Evolutionary conservation across 2,113 vertebrate genomes (phyloP).

Genomic region (Hyla sarda): DNA sequence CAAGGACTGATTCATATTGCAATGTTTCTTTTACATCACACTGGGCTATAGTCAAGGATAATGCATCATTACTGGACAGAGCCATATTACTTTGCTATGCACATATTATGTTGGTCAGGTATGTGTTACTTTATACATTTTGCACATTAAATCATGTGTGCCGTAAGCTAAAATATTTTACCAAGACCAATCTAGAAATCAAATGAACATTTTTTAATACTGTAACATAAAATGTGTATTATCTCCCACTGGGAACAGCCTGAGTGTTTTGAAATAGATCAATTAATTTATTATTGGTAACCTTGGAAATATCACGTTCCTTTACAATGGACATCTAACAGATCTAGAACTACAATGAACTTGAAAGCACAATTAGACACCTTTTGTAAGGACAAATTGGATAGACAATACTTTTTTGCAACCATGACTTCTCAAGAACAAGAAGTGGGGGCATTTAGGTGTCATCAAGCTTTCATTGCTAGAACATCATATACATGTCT

Average conservation of each 20-base stretch:
- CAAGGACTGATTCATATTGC: slow-evolving; percentile 28
- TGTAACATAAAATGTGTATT: neutral
- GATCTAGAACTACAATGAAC: no score
- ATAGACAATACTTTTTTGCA: no score
- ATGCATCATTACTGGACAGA: neutral
- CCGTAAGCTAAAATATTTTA: neutral
- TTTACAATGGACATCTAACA: no score
- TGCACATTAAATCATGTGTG: neutral
- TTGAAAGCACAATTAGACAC: no score
- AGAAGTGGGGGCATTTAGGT: no score
- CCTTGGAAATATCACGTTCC: neutral
- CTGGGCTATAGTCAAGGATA: neutral
- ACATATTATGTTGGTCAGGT: neutral
- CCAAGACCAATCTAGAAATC: neutral
- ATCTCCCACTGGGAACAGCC: neutral
- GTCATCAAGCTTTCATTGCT: no score
- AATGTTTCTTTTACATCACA: neutral
- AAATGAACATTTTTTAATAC: neutral
- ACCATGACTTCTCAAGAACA: no score
- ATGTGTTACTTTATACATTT: neutral
- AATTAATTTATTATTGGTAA: neutral
- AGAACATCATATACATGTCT: no score
- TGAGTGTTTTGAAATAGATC: neutral
- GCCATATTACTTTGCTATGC: neutral
- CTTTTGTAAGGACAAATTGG: no score